Evolutionary conservation across 2,113 vertebrate species (phyloP).

Genomic region (Vireo altiloquus): DNA sequence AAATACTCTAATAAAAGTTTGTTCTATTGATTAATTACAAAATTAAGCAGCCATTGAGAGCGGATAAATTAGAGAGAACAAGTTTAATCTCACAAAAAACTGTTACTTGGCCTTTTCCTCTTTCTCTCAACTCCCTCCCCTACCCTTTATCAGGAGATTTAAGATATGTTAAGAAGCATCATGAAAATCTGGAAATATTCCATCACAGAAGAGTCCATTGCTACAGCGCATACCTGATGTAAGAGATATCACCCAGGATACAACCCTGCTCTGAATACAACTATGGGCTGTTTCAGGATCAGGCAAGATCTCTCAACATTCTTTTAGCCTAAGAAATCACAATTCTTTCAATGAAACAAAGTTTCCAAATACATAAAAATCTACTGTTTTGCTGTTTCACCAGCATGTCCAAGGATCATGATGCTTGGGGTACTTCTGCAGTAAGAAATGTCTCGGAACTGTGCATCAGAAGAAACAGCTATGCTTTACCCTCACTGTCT

Average conservation of each 20-base stretch:
- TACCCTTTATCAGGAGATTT: not conserved
- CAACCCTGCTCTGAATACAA: not conserved
- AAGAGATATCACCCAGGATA: not conserved
- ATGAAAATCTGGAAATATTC: not conserved
- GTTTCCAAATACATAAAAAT: not conserved
- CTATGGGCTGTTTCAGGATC: not conserved
- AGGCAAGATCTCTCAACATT: not conserved
- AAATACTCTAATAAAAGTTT: not conserved
- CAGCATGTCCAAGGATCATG: not conserved
- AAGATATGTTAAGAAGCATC: not conserved
- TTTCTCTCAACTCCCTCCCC: not conserved
- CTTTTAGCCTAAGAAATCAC: not conserved
- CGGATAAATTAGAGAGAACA: not conserved
- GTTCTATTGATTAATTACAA: not conserved
- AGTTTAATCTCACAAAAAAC: not conserved
- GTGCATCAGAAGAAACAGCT: not conserved
- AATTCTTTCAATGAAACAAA: not conserved
- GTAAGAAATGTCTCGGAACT: not conserved
- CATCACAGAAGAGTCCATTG: not conserved
- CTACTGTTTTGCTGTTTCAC: not conserved
- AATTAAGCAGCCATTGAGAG: rapidly evolving
- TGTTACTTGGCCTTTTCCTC: not conserved
- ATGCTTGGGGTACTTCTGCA: not conserved
- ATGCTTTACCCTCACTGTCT: not conserved
- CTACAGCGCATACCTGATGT: rapidly evolving